These are phyloP conservation scores for Odontothrips loti DNA, from an alignment of 2,888 invertebrate species.

Conservation along the genomic window DNA sequence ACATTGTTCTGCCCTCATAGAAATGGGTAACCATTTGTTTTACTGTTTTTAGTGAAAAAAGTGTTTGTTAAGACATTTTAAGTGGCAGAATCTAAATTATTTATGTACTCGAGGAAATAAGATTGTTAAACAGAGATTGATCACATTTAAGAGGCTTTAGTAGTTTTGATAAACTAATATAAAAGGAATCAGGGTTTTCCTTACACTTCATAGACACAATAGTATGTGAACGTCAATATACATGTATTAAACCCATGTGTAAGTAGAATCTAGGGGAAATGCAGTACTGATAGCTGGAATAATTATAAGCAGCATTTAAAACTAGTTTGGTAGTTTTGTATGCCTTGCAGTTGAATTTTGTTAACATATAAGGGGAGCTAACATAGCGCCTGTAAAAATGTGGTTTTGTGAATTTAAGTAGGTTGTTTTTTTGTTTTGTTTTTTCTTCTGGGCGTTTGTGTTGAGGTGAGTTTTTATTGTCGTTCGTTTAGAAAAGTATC, in stretches of 20 bases:
- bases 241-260: slow-evolving; percentile 16
- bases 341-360: slow-evolving; percentile 21
- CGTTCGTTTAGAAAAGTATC: not conserved
- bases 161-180: slow-evolving; percentile 15
- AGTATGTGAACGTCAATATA: slow-evolving; percentile 3
- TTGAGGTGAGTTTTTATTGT: not conserved
- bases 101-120: not conserved
- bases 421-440: slow-evolving; percentile 14
- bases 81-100: not conserved
- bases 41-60: no score
- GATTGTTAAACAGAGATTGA: not conserved
- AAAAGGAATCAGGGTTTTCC: slow-evolving; percentile 12
- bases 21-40: no score
- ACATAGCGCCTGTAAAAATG: slow-evolving; percentile 1
- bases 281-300: slow-evolving; percentile 14
- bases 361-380: slow-evolving; percentile 6
- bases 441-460: not conserved
- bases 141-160: slow-evolving; percentile 10
- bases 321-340: slow-evolving; percentile 11
- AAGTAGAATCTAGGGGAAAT: slow-evolving; percentile 1
- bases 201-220: slow-evolving; percentile 4
- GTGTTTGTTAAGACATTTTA: no score
- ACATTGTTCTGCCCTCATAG: not conserved
- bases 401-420: not conserved
- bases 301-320: slow-evolving; percentile 22